Evolutionary conservation across 2,888 invertebrate genomes (phyloP).

Genomic region (Ochropleura leucogaster): DNA sequence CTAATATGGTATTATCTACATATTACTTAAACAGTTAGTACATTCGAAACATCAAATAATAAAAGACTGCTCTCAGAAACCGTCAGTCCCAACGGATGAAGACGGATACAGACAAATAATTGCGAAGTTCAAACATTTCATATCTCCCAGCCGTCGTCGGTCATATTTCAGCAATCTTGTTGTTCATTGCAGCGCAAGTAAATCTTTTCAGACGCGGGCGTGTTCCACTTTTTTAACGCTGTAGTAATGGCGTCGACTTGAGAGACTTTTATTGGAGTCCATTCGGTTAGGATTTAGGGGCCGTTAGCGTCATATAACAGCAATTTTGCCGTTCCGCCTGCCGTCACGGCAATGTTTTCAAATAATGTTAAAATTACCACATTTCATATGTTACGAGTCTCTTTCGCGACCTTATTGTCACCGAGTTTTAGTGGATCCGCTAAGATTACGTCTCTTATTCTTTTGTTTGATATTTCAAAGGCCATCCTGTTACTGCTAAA

Average conservation of each 20-base stretch:
- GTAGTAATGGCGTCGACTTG: slow-evolving; percentile 70
- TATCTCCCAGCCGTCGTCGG: slow-evolving; percentile 49
- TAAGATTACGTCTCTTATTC: slow-evolving; percentile 1
- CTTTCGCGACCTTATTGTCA: slow-evolving; percentile 60
- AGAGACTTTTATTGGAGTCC: slow-evolving; percentile 79
- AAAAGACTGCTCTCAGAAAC: slow-evolving; percentile 38
- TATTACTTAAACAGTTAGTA: background rate
- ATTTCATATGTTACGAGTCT: slow-evolving; percentile 73
- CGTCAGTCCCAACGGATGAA: slow-evolving; percentile 23
- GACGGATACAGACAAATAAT: slow-evolving; percentile 41
- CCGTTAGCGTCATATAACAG: slow-evolving; percentile 78
- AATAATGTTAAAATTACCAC: slow-evolving; percentile 77
- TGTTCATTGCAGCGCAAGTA: slow-evolving; percentile 59
- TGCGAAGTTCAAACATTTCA: slow-evolving; percentile 55
- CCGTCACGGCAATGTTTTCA: slow-evolving; percentile 74
- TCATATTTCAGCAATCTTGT: slow-evolving; percentile 57
- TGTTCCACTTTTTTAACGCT: slow-evolving; percentile 65
- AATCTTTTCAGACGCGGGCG: slow-evolving; percentile 58
- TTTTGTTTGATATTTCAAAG: slow-evolving; percentile 15
- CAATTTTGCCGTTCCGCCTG: slow-evolving; percentile 72
- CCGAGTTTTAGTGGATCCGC: slow-evolving; percentile 42
- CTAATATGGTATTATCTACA: background rate
- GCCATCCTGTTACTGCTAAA: background rate
- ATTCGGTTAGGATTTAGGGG: slow-evolving; percentile 78
- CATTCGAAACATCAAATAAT: background rate